phyloP scores from a whole-genome alignment of 2,797 vertebrate genomes.

The Lacerta viridis region DNA sequence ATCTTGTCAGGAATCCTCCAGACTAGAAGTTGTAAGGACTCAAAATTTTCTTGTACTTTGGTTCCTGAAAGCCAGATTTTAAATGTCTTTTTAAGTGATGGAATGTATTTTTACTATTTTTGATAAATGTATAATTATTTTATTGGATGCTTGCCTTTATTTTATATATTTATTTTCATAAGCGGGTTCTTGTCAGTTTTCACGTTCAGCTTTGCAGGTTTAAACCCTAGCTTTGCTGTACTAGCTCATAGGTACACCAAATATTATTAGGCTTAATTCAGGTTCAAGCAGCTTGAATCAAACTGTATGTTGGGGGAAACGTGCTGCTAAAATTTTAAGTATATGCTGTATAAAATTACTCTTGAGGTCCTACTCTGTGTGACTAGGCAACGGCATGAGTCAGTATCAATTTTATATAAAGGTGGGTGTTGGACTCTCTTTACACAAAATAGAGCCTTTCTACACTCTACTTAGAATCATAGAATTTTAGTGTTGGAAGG shows the following conservation, averaged over 20 bases:
- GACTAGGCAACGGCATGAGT: no score
- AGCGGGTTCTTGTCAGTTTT: slow-evolving; percentile 33
- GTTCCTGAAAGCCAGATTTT: slow-evolving; percentile 52
- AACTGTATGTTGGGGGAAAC: no score
- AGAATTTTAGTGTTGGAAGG: no score
- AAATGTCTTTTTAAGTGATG: slow-evolving; percentile 64
- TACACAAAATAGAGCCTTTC: no score
- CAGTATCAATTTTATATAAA: no score
- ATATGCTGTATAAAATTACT: no score
- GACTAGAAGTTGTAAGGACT: not conserved
- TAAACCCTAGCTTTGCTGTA: not conserved
- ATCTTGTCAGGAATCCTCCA: not conserved
- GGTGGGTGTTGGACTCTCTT: no score
- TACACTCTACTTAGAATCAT: no score
- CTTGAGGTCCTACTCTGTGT: no score
- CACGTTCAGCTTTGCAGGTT: slow-evolving; percentile 20
- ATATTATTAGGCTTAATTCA: no score
- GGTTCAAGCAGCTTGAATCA: no score
- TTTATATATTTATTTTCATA: slow-evolving; percentile 17
- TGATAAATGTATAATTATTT: slow-evolving; percentile 51
- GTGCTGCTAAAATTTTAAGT: no score
- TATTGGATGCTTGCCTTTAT: slow-evolving; percentile 20
- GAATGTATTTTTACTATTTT: slow-evolving; percentile 57
- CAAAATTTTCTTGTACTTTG: slow-evolving; percentile 34
- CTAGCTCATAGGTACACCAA: not conserved